Percentiles rank a stretch among this genome's conserved stretches.
These are phyloP conservation scores for Keiferia lycopersicella DNA, from an alignment of 2,888 invertebrate species.

Conservation along the genomic window DNA sequence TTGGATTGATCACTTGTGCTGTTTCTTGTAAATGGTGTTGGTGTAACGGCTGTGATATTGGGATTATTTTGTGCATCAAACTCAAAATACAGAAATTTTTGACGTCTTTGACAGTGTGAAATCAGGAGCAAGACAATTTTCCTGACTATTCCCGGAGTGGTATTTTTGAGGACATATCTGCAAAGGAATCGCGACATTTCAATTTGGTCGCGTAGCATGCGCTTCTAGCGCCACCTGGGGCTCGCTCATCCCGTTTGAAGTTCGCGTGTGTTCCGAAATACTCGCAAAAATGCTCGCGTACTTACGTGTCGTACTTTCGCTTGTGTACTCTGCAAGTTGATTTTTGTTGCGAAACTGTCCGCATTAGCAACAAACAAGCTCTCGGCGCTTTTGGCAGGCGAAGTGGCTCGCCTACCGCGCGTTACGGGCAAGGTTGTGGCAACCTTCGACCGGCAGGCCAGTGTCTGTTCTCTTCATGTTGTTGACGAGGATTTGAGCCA, in stretches of 20 bases:
- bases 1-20: constrained; percentile 57
- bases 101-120: constrained; percentile 65
- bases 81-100: constrained; percentile 53
- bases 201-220: constrained; percentile 45
- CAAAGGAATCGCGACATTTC: constrained; percentile 48
- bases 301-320: constrained; percentile 75
- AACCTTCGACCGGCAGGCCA: constrained; percentile 40
- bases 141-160: constrained; percentile 46
- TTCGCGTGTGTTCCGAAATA: constrained; percentile 57
- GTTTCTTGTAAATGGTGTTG: constrained; percentile 39
- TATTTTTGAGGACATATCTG: constrained; percentile 38
- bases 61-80: constrained; percentile 38
- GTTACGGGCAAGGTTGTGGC: constrained; percentile 21
- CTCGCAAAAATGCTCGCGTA: constrained; percentile 63
- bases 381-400: not conserved
- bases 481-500: constrained; percentile 68
- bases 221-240: constrained; percentile 66
- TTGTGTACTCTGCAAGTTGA: constrained; percentile 49
- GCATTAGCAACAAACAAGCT: not conserved
- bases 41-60: constrained; percentile 61
- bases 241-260: constrained; percentile 54
- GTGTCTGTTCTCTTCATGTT: constrained; percentile 59
- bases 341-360: constrained; percentile 16
- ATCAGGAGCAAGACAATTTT: constrained; percentile 55
- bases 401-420: not conserved